A percentile compares a stretch with the other conserved stretches of the same genome.
Evolutionary conservation across 2,113 vertebrate species (phyloP).

Genomic region (Chamaetylas fuelleborni): DNA sequence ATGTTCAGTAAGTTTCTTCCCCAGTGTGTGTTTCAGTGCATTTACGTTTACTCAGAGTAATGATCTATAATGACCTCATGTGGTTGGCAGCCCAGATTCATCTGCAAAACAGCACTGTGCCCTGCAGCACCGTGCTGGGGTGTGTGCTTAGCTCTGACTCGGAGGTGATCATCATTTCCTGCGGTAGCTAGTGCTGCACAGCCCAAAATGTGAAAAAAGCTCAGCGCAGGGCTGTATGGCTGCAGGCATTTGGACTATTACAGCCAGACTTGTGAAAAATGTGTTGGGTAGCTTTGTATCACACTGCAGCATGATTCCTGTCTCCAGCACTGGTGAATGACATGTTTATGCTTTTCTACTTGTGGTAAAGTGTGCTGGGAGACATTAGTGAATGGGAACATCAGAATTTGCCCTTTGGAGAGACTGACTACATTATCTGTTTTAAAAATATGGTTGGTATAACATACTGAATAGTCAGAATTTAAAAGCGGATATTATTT

Average conservation of each 20-base stretch:
- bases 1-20: background rate
- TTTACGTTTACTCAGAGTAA: background rate
- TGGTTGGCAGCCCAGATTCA: background rate
- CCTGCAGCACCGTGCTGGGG: conserved; percentile 2
- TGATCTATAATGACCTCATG: background rate
- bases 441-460: background rate
- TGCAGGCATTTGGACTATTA: background rate
- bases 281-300: background rate
- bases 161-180: conserved; percentile 34
- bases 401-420: background rate
- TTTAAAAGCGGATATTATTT: background rate
- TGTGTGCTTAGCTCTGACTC: conserved; percentile 26
- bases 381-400: background rate
- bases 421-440: background rate
- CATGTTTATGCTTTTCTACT: background rate
- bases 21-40: background rate
- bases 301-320: background rate
- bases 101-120: background rate
- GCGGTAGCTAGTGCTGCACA: background rate
- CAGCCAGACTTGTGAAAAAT: background rate
- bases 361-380: background rate
- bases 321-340: background rate
- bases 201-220: background rate
- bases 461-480: background rate
- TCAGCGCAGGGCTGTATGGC: fast-evolving